phyloP scores from a whole-genome alignment of 2,113 vertebrate species.

The Passer domesticus region DNA sequence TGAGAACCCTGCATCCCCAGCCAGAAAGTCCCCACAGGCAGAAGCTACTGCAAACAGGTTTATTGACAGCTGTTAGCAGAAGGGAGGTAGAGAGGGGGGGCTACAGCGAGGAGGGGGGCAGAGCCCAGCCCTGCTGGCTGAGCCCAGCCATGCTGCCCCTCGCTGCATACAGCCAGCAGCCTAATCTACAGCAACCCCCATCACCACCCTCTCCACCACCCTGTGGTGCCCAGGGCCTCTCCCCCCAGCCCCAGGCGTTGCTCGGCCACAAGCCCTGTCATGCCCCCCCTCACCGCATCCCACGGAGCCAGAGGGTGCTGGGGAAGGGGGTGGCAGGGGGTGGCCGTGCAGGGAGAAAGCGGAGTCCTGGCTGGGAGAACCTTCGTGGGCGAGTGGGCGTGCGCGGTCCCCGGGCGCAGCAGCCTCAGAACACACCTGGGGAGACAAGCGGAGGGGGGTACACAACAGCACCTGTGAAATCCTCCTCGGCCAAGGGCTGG shows the following conservation, averaged over 20 bases:
- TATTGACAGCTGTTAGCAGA: conserved; percentile 46
- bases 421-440: conserved; percentile 76
- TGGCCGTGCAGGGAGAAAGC: conserved; percentile 63
- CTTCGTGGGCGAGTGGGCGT: conserved; percentile 43
- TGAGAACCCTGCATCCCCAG: background rate
- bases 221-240: background rate
- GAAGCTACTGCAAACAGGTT: conserved; percentile 56
- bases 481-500: background rate
- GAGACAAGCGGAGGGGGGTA: conserved; percentile 61
- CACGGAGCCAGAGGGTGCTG: background rate
- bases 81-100: background rate
- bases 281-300: background rate
- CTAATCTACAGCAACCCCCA: conserved; percentile 31
- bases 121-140: background rate
- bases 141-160: conserved; percentile 3
- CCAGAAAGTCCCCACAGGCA: background rate
- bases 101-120: background rate
- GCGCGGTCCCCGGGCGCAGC: conserved; percentile 46
- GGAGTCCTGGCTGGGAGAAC: conserved; percentile 58
- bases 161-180: background rate
- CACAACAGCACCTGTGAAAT: conserved; percentile 49
- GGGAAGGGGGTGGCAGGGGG: conserved; percentile 32
- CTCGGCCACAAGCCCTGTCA: background rate
- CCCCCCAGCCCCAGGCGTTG: background rate
- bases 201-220: background rate